These are phyloP conservation scores for Laspeyria flexula DNA, from an alignment of 2,888 invertebrate species.

Conservation along the genomic window DNA sequence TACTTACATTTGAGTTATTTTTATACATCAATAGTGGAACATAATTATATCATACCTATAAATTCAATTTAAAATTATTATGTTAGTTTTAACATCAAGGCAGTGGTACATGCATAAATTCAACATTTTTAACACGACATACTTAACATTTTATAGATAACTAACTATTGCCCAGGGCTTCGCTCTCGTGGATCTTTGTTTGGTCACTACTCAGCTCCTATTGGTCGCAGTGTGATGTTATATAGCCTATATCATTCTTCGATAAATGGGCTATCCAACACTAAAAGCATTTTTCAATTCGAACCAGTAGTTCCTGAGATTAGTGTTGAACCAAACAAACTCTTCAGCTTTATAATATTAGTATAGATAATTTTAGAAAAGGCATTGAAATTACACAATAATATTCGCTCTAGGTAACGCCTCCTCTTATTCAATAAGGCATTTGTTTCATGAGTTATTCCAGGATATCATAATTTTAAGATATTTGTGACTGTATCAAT, in stretches of 20 bases:
- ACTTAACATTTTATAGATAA: slow-evolving; percentile 48
- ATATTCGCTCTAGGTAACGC: slow-evolving; percentile 26
- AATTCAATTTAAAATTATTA: slow-evolving; percentile 60
- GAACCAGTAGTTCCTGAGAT: too few relatives aligned
- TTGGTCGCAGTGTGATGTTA: too few relatives aligned
- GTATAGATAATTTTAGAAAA: slow-evolving; percentile 54
- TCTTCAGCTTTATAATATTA: too few relatives aligned
- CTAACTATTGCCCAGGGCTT: too few relatives aligned
- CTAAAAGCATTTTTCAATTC: too few relatives aligned
- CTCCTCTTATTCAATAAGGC: slow-evolving; percentile 46
- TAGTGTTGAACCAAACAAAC: too few relatives aligned
- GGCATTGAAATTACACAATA: slow-evolving; percentile 45
- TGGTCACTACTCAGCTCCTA: too few relatives aligned
- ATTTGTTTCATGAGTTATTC: slow-evolving; percentile 35
- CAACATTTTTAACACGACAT: slow-evolving; percentile 58
- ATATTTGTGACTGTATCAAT: slow-evolving; percentile 26
- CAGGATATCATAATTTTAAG: slow-evolving; percentile 28
- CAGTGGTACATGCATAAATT: slow-evolving; percentile 73
- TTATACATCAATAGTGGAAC: slow-evolving; percentile 60
- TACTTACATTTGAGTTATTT: slow-evolving; percentile 50
- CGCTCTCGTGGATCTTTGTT: too few relatives aligned
- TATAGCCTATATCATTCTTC: too few relatives aligned
- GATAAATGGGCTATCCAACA: too few relatives aligned
- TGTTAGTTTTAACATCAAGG: slow-evolving; percentile 71
- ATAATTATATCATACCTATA: slow-evolving; percentile 56